Evolutionary conservation across 2,888 invertebrate genomes (phyloP), one percentile per base, ranked within the genome.

Genomic region (Keiferia lycopersicella): DNA sequence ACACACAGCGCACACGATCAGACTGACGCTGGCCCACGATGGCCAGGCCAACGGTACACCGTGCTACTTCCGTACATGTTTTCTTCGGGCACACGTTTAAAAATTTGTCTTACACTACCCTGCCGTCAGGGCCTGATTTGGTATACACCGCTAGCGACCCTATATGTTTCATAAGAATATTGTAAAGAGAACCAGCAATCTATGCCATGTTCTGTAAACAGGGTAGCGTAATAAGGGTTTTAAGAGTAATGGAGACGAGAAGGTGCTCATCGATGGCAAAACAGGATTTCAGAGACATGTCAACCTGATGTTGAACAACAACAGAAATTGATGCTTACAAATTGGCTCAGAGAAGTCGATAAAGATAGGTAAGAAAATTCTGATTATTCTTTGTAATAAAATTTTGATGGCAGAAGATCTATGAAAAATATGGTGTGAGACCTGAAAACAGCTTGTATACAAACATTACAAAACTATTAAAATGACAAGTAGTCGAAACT

Each of bases 51-150:
- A 56, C 90, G 88, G 90, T 86, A 83, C 73, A 68, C 68, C 73
- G 89, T 81, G 77, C 90, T 73, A 90, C 87, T 89, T 90, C 69
- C 72, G 66, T 48, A 63, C 57, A 38, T 69, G 69, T 66, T 71
- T 70, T 69, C 71, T 56, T 56, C 34, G 16, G 8, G 56, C 26
- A 56, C 26, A 56, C 30, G 30, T 6, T 16, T 16, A 48, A 48
- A 14, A 1, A 14, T 1, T n/a, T 1, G 8, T 10, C 39, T 39
- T 39, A 39, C 39, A 39, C 11, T 39, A 12, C 39, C 26, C 26
- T 26, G n/a, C n/a, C n/a, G n/a, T n/a, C n/a, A 26, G 6, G 26
- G 26, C 26, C 26, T 26, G 26, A 6, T 26, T n/a, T 6, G 26
- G 26, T 6, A 26, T 26, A 26, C 26, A 26, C 6, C 6, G 26